Percentiles rank a stretch among this genome's conserved stretches.
Conservation (phyloP, 2,113 vertebrate genomes). For the Sitta europaea region DNA sequence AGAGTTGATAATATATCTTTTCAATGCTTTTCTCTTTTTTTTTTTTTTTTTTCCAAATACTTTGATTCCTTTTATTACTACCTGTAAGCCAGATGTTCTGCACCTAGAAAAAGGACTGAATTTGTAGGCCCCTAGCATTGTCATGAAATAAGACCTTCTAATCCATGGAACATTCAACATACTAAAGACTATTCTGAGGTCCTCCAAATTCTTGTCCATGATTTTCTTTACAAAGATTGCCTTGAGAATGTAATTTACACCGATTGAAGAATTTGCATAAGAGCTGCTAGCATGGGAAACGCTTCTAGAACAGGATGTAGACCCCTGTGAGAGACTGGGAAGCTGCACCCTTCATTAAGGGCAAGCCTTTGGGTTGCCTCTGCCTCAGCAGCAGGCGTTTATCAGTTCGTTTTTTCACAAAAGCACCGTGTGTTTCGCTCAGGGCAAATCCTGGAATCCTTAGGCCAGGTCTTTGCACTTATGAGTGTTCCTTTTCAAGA, state of each 20-base stretch:
- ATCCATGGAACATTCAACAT: neutral
- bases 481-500: neutral
- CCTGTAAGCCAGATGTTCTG: neutral
- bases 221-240: neutral
- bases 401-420: neutral
- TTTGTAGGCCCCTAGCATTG: neutral
- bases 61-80: neutral
- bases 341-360: neutral
- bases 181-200: neutral
- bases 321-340: rapidly evolving
- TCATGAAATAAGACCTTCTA: neutral
- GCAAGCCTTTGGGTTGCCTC: neutral
- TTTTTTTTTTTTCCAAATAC: neutral
- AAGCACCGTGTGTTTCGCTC: neutral
- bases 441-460: neutral
- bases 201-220: neutral
- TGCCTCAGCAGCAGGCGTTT: neutral
- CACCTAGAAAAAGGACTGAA: neutral
- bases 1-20: neutral
- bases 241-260: neutral
- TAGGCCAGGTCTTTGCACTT: neutral
- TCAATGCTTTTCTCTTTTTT: neutral
- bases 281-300: neutral
- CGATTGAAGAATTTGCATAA: neutral
- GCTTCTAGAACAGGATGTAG: neutral